Conservation (phyloP, 2,797 vertebrate genomes). For the Poecilia velifera region DNA sequence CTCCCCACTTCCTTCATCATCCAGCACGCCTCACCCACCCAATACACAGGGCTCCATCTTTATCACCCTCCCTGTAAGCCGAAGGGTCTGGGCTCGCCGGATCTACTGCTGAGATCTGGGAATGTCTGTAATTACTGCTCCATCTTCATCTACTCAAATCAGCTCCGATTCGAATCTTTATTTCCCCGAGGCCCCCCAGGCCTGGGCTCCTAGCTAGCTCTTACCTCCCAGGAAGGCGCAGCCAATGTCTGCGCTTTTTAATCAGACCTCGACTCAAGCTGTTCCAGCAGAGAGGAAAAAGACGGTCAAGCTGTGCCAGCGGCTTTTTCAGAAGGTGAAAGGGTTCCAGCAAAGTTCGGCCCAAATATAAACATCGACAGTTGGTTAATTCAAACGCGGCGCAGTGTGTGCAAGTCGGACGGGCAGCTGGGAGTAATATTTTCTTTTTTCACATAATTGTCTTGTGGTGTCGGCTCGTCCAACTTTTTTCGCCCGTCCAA, state of each 20-base stretch:
- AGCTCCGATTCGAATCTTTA: constrained; percentile 83
- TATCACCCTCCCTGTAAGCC: constrained; percentile 67
- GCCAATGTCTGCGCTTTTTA: constrained; percentile 73
- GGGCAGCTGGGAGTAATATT: constrained; percentile 43
- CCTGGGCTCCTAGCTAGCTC: constrained; percentile 67
- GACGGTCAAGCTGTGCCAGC: constrained; percentile 71
- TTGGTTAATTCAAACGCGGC: constrained; percentile 69
- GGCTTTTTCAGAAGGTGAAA: constrained; percentile 74
- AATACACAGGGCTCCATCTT: constrained; percentile 72
- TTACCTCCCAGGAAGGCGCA: constrained; percentile 81
- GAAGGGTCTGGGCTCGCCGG: constrained; percentile 48
- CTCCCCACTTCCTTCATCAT: constrained; percentile 74
- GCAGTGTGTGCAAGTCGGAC: constrained; percentile 54
- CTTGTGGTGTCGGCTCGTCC: constrained; percentile 52
- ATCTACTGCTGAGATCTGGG: constrained; percentile 78
- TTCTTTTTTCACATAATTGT: constrained; percentile 43
- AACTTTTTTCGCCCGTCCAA: constrained; percentile 37
- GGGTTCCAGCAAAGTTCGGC: constrained; percentile 66
- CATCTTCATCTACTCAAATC: constrained; percentile 85
- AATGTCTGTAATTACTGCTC: constrained; percentile 81
- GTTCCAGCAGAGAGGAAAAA: constrained; percentile 73
- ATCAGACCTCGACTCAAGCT: constrained; percentile 79
- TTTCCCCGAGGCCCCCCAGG: constrained; percentile 76
- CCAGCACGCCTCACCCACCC: constrained; percentile 48
- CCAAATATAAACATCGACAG: constrained; percentile 69